A percentile compares a stretch with the other conserved stretches of the same genome.
These are phyloP conservation scores for Octopus bimaculoides DNA, from an alignment of 1,140 invertebrate species.

Conservation along the genomic window DNA sequence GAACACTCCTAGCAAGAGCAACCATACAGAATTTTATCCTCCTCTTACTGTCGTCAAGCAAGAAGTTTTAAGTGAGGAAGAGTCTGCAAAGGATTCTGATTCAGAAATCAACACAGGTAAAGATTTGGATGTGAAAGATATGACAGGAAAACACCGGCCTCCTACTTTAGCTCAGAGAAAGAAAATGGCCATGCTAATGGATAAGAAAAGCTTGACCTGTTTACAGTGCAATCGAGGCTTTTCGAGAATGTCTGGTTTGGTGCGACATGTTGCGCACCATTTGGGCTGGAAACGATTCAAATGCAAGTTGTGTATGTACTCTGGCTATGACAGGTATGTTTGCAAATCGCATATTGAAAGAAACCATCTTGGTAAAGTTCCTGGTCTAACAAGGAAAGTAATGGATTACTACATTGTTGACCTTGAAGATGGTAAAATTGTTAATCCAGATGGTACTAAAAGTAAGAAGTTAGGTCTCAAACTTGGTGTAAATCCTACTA, in stretches of 20 bases:
- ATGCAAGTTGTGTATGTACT: constrained; percentile 54
- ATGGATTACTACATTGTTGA: constrained; percentile 36
- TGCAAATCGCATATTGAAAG: constrained; percentile 47
- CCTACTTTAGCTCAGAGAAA: neutral
- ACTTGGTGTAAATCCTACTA: neutral
- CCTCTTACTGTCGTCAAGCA: neutral
- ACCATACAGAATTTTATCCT: neutral
- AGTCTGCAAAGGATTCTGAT: neutral
- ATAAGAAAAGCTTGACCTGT: constrained; percentile 34
- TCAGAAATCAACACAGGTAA: neutral
- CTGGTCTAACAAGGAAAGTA: constrained; percentile 17
- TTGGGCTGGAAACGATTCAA: constrained; percentile 56
- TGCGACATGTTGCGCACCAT: constrained; percentile 56
- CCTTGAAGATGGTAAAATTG: constrained; percentile 29
- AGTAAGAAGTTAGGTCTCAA: neutral
- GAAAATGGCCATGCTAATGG: neutral
- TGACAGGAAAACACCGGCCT: neutral
- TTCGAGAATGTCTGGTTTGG: constrained; percentile 48
- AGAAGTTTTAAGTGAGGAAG: neutral
- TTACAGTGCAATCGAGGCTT: constrained; percentile 49
- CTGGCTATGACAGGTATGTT: constrained; percentile 53
- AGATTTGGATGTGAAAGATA: neutral
- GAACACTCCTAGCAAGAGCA: neutral
- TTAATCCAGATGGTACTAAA: neutral
- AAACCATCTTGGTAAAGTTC: constrained; percentile 36